These are phyloP conservation scores for Crypturellus tataupa DNA, from an alignment of 2,797 vertebrate species.

Conservation along the genomic window DNA sequence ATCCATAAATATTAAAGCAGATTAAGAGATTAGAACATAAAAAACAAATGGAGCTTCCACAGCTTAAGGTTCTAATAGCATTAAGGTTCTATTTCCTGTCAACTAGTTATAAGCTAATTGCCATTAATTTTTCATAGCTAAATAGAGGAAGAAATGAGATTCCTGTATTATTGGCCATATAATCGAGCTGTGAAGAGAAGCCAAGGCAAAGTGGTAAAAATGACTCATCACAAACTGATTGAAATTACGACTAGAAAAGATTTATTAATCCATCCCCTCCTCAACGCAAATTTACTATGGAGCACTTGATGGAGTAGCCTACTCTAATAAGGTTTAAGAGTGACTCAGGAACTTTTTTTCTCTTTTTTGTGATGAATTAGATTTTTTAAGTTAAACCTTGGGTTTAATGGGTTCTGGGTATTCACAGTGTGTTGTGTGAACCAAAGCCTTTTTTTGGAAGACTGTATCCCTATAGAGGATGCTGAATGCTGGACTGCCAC, in stretches of 20 bases:
- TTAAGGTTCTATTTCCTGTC: constrained; percentile 62
- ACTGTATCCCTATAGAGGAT: neutral
- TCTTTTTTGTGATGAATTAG: neutral
- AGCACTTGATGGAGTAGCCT: neutral
- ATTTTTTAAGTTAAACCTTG: neutral
- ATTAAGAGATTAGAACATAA: constrained; percentile 66
- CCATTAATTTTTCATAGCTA: constrained; percentile 71
- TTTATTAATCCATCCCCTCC: neutral
- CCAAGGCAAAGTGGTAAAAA: neutral
- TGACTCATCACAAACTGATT: neutral
- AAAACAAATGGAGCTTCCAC: neutral
- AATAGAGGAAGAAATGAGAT: constrained; percentile 47
- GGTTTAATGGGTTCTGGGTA: neutral
- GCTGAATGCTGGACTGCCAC: neutral
- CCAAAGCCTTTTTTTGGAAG: neutral
- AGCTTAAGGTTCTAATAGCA: constrained; percentile 46
- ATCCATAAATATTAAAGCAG: constrained; percentile 50
- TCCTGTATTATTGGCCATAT: neutral
- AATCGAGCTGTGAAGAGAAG: neutral
- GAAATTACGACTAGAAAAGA: neutral
- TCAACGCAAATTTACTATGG: neutral
- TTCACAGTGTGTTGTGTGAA: neutral
- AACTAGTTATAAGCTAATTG: constrained; percentile 73
- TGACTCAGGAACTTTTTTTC: neutral
- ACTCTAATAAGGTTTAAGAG: neutral